Evolutionary conservation across 2,888 invertebrate genomes (phyloP).

Genomic region (Congeria kusceri): DNA sequence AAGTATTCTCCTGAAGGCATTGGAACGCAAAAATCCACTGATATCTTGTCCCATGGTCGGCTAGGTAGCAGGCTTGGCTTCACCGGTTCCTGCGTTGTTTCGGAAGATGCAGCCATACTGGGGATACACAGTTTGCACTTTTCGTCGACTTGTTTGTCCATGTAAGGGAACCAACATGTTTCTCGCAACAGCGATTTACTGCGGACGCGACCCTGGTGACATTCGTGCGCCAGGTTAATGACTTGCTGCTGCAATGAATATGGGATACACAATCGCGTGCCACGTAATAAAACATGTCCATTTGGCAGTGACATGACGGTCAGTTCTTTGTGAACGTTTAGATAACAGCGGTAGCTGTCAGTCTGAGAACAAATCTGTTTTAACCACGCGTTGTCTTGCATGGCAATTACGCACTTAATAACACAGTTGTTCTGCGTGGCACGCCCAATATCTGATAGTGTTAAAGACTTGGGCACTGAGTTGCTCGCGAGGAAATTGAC

Average conservation of each 20-base stretch:
- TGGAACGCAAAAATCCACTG: slow-evolving; percentile 55
- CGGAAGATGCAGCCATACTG: slow-evolving; percentile 21
- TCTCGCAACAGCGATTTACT: slow-evolving; percentile 62
- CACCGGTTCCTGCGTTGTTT: slow-evolving; percentile 41
- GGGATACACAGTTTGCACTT: slow-evolving; percentile 44
- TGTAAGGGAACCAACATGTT: slow-evolving; percentile 46
- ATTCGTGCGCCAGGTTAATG: slow-evolving; percentile 65
- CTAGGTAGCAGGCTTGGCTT: slow-evolving; percentile 49
- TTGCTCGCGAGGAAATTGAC: slow-evolving; percentile 20
- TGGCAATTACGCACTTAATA: neutral
- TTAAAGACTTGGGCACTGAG: slow-evolving; percentile 48
- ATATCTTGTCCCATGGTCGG: slow-evolving; percentile 36
- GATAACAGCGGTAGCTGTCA: slow-evolving; percentile 2
- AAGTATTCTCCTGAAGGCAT: slow-evolving; percentile 45
- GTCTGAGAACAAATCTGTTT: neutral
- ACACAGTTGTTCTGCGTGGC: neutral
- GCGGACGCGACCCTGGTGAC: too few species aligned
- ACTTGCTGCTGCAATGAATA: slow-evolving; percentile 46
- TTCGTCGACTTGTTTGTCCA: slow-evolving; percentile 40
- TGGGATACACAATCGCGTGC: slow-evolving; percentile 59
- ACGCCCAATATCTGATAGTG: slow-evolving; percentile 32
- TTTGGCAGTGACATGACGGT: neutral
- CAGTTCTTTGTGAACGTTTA: neutral
- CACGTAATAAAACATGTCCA: slow-evolving; percentile 16
- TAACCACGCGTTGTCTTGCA: neutral